These are phyloP conservation scores for Bathynomus jamesi DNA, from an alignment of 1,140 invertebrate genomes.

Conservation along the genomic window DNA sequence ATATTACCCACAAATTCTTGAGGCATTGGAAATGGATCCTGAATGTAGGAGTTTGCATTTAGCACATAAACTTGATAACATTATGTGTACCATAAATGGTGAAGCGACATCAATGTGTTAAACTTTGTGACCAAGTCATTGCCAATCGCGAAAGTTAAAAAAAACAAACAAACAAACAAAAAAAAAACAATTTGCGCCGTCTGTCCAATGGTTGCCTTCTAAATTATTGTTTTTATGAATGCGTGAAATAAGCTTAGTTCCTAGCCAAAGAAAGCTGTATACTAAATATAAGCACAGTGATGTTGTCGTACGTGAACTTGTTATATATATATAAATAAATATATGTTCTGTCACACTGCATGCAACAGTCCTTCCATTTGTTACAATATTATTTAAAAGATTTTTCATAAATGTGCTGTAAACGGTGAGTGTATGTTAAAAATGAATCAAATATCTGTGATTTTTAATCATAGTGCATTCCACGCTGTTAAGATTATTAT, in stretches of 20 bases:
- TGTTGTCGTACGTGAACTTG: slow-evolving; percentile 9
- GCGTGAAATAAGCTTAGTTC: slow-evolving; percentile 23
- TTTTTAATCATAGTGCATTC: not conserved
- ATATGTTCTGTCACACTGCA: slow-evolving; percentile 19
- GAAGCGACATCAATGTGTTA: slow-evolving; percentile 37
- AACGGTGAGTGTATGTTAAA: not conserved
- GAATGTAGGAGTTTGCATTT: slow-evolving; percentile 35
- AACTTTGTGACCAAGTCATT: not conserved
- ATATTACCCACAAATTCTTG: slow-evolving; percentile 78
- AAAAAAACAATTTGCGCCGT: not conserved
- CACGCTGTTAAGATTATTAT: not conserved
- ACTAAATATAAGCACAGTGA: slow-evolving; percentile 15
- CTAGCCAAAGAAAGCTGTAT: slow-evolving; percentile 33
- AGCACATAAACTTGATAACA: slow-evolving; percentile 37
- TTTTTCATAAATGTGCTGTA: slow-evolving; percentile 1
- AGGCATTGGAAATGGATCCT: slow-evolving; percentile 56
- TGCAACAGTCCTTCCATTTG: slow-evolving; percentile 25
- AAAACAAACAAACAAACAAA: not conserved
- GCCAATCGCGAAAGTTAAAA: not conserved
- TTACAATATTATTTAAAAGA: not conserved
- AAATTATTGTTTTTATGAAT: slow-evolving; percentile 5
- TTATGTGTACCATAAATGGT: slow-evolving; percentile 35
- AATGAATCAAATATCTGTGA: not conserved
- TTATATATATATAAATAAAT: slow-evolving; percentile 20
- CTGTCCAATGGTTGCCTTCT: slow-evolving; percentile 19